Evolutionary conservation across 1,140 invertebrate species (phyloP).

Genomic region (Cephus cinctus): DNA sequence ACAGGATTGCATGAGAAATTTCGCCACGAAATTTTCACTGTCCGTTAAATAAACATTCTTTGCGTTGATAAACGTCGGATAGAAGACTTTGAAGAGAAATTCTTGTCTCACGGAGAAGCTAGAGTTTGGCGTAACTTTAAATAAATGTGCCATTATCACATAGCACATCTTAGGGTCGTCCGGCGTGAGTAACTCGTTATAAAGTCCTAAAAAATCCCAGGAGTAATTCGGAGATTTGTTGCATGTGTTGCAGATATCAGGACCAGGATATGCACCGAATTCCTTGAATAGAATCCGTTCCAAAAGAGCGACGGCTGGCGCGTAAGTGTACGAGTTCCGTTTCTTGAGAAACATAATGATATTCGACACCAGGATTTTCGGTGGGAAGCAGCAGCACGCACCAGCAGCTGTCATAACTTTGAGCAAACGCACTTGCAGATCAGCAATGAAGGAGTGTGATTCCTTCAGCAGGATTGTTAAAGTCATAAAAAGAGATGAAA

Average conservation of each 20-base stretch:
- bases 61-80: constrained; percentile 61
- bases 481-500: constrained; percentile 61
- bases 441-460: constrained; percentile 41
- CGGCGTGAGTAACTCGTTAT: constrained; percentile 58
- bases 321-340: constrained; percentile 36
- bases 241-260: constrained; percentile 35
- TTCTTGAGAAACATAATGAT: constrained; percentile 48
- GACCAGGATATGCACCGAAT: constrained; percentile 49
- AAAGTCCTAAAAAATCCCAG: constrained; percentile 63
- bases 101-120: constrained; percentile 58
- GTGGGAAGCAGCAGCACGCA: constrained; percentile 66
- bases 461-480: constrained; percentile 57
- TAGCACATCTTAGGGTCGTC: constrained; percentile 60
- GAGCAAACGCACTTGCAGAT: constrained; percentile 56
- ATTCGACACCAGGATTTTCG: constrained; percentile 44
- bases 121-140: constrained; percentile 59
- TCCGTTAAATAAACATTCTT: constrained; percentile 52
- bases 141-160: constrained; percentile 59
- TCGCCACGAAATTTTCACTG: constrained; percentile 50
- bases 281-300: constrained; percentile 63
- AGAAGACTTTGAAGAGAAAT: constrained; percentile 61
- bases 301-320: constrained; percentile 49
- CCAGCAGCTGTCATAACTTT: constrained; percentile 60
- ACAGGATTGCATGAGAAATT: constrained; percentile 62
- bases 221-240: constrained; percentile 37